Percentiles rank a stretch among this genome's conserved stretches.
phyloP scores from a whole-genome alignment of 2,888 invertebrate genomes.

The Neria commutata region DNA sequence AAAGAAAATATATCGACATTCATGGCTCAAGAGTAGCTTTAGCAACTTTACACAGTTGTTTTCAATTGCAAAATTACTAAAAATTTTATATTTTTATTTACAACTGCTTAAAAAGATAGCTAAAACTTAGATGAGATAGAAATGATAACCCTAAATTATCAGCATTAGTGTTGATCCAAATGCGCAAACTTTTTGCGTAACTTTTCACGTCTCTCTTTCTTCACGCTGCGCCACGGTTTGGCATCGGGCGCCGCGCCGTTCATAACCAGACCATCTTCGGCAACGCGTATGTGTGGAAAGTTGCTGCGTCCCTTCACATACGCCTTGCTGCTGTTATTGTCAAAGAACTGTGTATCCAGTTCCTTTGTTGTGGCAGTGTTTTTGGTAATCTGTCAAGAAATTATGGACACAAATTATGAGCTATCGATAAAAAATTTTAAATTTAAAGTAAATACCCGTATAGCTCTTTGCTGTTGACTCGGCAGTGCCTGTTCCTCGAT shows the following conservation, averaged over 20 bases:
- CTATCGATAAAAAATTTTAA: neutral
- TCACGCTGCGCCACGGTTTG: slow-evolving; percentile 85
- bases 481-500: slow-evolving; percentile 63
- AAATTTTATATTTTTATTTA: too few relatives aligned
- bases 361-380: slow-evolving; percentile 64
- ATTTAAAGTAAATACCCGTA: slow-evolving; percentile 60
- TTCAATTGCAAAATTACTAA: too few relatives aligned
- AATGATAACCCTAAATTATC: too few relatives aligned
- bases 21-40: too few relatives aligned
- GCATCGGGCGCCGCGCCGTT: slow-evolving; percentile 43
- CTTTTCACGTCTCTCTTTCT: slow-evolving; percentile 91
- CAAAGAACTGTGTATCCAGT: slow-evolving; percentile 71
- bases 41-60: too few relatives aligned
- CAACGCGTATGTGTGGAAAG: slow-evolving; percentile 57
- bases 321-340: slow-evolving; percentile 53
- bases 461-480: slow-evolving; percentile 65
- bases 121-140: too few relatives aligned
- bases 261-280: slow-evolving; percentile 39
- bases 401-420: slow-evolving; percentile 3
- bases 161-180: slow-evolving; percentile 75
- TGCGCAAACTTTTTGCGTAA: slow-evolving; percentile 83
- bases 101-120: too few relatives aligned
- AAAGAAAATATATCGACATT: too few relatives aligned
- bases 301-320: slow-evolving; percentile 59
- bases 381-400: slow-evolving; percentile 48